These are phyloP conservation scores for Lineus longissimus DNA, from an alignment of 1,140 invertebrate genomes.

Conservation along the genomic window DNA sequence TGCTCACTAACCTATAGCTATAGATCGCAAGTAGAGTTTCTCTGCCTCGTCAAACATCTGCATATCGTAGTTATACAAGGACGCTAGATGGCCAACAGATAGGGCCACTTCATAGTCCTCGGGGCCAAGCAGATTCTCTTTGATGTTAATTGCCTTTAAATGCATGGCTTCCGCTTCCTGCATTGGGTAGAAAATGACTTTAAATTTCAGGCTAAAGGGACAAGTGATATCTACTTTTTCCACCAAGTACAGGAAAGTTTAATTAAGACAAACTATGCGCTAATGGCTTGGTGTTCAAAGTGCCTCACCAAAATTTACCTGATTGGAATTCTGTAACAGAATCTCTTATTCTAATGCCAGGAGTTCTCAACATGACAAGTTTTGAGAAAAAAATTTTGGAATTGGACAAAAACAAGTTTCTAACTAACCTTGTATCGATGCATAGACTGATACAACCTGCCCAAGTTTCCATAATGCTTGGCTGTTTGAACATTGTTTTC, in stretches of 20 bases:
- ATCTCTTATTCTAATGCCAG: no score
- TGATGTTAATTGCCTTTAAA: constrained; percentile 83
- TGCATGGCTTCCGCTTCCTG: constrained; percentile 86
- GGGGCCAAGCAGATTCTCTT: constrained; percentile 77
- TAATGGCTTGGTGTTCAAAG: no score
- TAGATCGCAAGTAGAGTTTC: constrained; percentile 78
- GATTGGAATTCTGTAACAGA: no score
- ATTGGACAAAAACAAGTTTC: no score
- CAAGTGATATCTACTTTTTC: no score
- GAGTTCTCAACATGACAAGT: no score
- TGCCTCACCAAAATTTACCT: no score
- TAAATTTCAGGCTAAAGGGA: no score
- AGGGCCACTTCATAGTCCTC: constrained; percentile 90
- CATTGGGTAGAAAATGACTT: constrained; percentile 21
- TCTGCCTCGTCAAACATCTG: constrained; percentile 78
- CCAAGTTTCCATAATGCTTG: constrained; percentile 91
- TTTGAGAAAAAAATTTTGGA: no score
- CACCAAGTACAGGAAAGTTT: no score
- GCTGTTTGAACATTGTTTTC: constrained; percentile 90
- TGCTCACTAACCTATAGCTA: constrained; percentile 69
- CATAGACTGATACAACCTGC: constrained; percentile 88
- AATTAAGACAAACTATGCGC: no score
- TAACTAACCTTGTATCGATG: constrained; percentile 67
- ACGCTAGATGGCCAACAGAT: constrained; percentile 85
- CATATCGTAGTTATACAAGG: constrained; percentile 93